Base-by-base conservation (phyloP, 1,140 invertebrate species). In the Drosophila sechellia region DNA sequence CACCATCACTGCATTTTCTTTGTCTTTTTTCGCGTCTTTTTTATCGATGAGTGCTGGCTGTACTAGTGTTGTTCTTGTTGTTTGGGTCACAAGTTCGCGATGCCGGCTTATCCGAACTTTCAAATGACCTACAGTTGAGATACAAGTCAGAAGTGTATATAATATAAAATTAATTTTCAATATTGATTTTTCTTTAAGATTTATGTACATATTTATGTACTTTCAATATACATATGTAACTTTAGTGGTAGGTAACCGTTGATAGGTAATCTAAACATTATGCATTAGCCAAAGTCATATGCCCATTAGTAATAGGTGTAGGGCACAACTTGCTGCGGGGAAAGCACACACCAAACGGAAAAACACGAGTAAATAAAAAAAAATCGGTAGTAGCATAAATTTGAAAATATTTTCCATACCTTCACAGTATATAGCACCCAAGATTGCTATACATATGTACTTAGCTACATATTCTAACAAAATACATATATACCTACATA, bases 21-120 rank as follows among this genome's bases (percentile, higher is more conserved):
- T 63, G 31, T 54, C 49, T 45, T 71, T 77, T 84, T 81, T 81
- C 66, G 78, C 75, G 69, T 87, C 55, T 79, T 87, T 87, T 86
- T 87, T 78, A 72, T 79, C 48, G 81, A 71, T 63, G 66, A 59
- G 49, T 63, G 53, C 52, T 85, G 48, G 63, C 66, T 46, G 64
- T 52, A 34, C 48, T 35, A 6, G 17, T 66, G 42, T 34, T 75
- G 25, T 35, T 79, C 53, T 70, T 78, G 75, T 57, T 86, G 81
- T 63, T 81, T 83, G 76, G 83, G 83, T 83, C 83, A 83, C 63
- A 78, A 79, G 71, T 79, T 89, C 76, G 84, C 50, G 55, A 58
- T 31, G 63, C 34, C 66, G 60, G 65, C 64, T 50, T 63, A 15
- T 42, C 37, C 57, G 74, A 78, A 58, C 42, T 48, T 40, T 43